Evolutionary conservation across 1,140 invertebrate genomes (phyloP), one percentile per base, ranked within the genome.

Genomic region (Fopius arisanus): DNA sequence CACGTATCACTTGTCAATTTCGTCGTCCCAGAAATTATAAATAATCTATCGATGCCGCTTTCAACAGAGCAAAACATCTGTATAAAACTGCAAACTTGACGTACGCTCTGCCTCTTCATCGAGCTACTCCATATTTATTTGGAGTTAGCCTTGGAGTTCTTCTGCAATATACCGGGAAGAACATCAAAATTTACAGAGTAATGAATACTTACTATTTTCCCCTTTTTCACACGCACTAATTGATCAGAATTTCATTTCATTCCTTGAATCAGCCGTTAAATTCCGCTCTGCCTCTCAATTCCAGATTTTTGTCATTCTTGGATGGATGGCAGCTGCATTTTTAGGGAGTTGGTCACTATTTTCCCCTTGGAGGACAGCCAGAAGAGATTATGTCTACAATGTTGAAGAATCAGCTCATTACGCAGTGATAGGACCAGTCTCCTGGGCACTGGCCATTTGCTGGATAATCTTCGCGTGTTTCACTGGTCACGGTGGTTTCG

Each of bases 381-480:
- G 83, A 16, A 88, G 88, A 48, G 89, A 90, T 76, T 93, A 92
- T 77, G 84, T 89, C 19, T 93, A 93, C 81, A 88, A 90, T 68
- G 84, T 87, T 0, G 83, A 88, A 31, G 91, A 92, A 62, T 90
- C 91, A 0, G 90, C 92, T 28, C 86, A 91, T 65, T 94, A 93
- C 77, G 89, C 90, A 6, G 90, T 92, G 1, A 85, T 92, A 75
- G 89, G 90, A 72, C 92, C 93, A 12, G 83, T 93, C n/a, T 84
- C 90, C 0, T 90, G 91, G 73, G 87, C 91, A 6, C 62, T 92
- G 2, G 88, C 89, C 3, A 79, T 94, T 3, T 89, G 89, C 31
- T 94, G 93, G 93, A 78, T 90, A 1, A 90, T 93, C 65, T 91
- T 92, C 78, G 90, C 90, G 9, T 92, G 91, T 51, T 89, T 90